These are phyloP conservation scores for Stegodyphus dumicola DNA, from an alignment of 1,140 invertebrate genomes.

Conservation along the genomic window DNA sequence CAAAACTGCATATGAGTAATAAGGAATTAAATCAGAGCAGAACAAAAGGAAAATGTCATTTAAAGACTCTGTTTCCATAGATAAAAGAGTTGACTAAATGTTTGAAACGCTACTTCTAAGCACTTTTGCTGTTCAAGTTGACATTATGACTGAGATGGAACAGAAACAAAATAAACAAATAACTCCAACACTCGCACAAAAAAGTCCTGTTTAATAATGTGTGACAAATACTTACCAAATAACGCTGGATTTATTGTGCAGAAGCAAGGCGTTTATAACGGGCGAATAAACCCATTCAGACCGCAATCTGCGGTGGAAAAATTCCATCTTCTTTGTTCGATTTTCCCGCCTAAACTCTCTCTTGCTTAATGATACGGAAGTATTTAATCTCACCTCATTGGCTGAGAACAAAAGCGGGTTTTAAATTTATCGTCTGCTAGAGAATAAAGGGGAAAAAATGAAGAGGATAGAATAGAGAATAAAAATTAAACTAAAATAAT, in stretches of 20 bases:
- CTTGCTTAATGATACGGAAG: slow-evolving; percentile 50
- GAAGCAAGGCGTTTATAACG: slow-evolving; percentile 49
- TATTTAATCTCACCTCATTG: slow-evolving; percentile 59
- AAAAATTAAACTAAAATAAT: slow-evolving; percentile 7
- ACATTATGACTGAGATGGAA: no score
- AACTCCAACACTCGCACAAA: neutral
- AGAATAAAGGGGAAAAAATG: slow-evolving; percentile 7
- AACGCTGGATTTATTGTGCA: slow-evolving; percentile 55
- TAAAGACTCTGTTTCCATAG: no score
- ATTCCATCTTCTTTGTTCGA: slow-evolving; percentile 35
- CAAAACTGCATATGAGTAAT: no score
- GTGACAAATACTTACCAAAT: slow-evolving; percentile 60
- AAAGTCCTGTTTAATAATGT: slow-evolving; percentile 41
- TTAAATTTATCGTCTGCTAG: slow-evolving; percentile 47
- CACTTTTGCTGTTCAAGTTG: no score
- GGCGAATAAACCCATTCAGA: slow-evolving; percentile 37
- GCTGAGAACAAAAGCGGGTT: slow-evolving; percentile 46
- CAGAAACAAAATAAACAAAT: no score
- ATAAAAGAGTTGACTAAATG: no score
- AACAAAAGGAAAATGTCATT: no score
- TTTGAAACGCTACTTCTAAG: no score
- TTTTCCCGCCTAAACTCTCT: slow-evolving; percentile 55
- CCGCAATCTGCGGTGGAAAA: slow-evolving; percentile 33
- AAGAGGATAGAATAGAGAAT: neutral
- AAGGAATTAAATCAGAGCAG: no score